Evolutionary conservation across 2,113 vertebrate species (phyloP).

Genomic region (Eptesicus fuscus): DNA sequence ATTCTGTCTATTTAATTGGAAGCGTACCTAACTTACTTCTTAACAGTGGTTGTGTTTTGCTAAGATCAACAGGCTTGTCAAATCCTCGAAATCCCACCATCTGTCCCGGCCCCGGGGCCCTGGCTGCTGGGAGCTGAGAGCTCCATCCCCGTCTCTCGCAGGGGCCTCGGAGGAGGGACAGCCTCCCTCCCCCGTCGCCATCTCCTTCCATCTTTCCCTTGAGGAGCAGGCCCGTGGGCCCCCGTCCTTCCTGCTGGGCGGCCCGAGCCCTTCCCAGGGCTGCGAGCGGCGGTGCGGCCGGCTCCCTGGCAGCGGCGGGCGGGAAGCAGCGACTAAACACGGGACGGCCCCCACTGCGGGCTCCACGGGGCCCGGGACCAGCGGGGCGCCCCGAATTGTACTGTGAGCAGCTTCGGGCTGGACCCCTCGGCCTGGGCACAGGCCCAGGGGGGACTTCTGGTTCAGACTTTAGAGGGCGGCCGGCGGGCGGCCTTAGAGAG

Average conservation of each 20-base stretch:
- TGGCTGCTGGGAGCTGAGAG: not conserved
- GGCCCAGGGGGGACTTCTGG: not conserved
- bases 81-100: not conserved
- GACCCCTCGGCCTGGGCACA: not conserved
- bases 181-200: not conserved
- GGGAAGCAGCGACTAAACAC: not conserved
- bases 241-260: not conserved
- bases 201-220: constrained; percentile 26
- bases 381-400: not conserved
- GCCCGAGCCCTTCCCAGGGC: not conserved
- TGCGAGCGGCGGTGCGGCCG: not conserved
- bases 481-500: not conserved
- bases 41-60: not conserved
- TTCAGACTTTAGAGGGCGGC: not conserved
- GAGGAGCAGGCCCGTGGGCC: not conserved
- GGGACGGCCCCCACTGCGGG: too few species aligned
- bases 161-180: not conserved
- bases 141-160: not conserved
- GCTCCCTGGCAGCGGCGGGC: not conserved
- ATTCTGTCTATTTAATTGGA: not conserved
- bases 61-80: not conserved
- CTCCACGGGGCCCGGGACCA: not conserved
- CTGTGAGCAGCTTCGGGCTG: not conserved
- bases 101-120: not conserved
- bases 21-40: not conserved